Base-by-base conservation (phyloP, 1,140 invertebrate species). In the Drosophila ohnishii region DNA sequence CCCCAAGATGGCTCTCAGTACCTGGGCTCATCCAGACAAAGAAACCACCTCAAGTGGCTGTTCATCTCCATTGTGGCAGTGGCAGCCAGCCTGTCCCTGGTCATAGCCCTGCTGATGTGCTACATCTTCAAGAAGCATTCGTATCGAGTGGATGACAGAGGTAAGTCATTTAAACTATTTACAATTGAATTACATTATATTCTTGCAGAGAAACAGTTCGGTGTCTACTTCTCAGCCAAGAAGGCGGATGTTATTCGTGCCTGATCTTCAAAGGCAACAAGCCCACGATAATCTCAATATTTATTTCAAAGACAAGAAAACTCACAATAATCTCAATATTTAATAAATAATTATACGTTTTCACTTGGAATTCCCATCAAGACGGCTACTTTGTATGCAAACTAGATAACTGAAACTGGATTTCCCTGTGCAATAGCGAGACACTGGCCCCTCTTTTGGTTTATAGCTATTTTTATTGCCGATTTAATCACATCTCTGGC, bases 201-300 rank as follows among this genome's bases (percentile, higher is more conserved):
- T 2, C 51, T 73, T 72, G 1, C 62, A 86, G 83, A 86, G 50
- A 45, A 69, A 19, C 37, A 65, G 19, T 79, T 76, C 48, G 83
- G 79, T 7, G 78, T 78, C 22, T 60, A 87, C 39, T 86, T 64
- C 25, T 73, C 60, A 7, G 50, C 75, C 0, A 72, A 79, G 3
- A 69, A 70, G 14, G 83, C 28, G 22, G 83, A 87, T 40, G 35
- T 86, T 9, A 86, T 87, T 60, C 71, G 83, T 6, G 71, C 64
- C 1, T 79, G 28, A 82, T 32, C 0, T 10, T 44, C 4, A 53
- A 9, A 7, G 16, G 10, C 37, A 8, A 7, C 10, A 39, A 39
- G 13, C 5, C 5, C 9, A 9, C 6, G 25, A 42, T 13, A 35
- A 47, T 35, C 14, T 47, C 30, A 59, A 14, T 70, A 32, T 34